phyloP scores from a whole-genome alignment of 2,797 vertebrate species.

The Syngnathus rostellatus region DNA sequence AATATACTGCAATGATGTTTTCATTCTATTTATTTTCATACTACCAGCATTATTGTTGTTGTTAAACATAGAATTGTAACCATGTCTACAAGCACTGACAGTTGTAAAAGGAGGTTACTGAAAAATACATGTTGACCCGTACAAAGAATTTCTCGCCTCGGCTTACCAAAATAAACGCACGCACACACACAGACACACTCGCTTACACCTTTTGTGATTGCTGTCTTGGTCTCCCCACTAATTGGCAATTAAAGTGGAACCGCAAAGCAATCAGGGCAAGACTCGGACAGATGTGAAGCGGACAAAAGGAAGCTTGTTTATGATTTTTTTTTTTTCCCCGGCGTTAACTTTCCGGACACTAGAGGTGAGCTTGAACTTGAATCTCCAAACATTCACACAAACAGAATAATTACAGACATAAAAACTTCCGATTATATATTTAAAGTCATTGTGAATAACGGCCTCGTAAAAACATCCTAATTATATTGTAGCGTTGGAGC shows the following conservation, averaged over 20 bases:
- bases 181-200: slow-evolving; percentile 12
- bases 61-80: neutral
- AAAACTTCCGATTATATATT: neutral
- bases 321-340: slow-evolving; percentile 33
- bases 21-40: neutral
- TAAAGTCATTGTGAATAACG: neutral
- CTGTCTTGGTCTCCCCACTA: slow-evolving; percentile 51
- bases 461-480: slow-evolving; percentile 10
- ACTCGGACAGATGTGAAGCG: slow-evolving; percentile 53
- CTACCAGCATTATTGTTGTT: neutral
- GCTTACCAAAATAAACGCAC: slow-evolving; percentile 10
- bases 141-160: slow-evolving; percentile 14
- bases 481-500: slow-evolving; percentile 1
- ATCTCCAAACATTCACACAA: neutral
- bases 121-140: slow-evolving; percentile 12
- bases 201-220: slow-evolving; percentile 55
- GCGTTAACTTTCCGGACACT: slow-evolving; percentile 53
- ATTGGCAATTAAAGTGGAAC: slow-evolving; percentile 72
- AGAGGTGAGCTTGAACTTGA: slow-evolving; percentile 19
- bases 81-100: neutral
- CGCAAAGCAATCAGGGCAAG: slow-evolving; percentile 68
- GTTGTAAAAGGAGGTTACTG: neutral
- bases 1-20: neutral
- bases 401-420: neutral
- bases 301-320: slow-evolving; percentile 58